phyloP scores from a whole-genome alignment of 92 coral and sea anemone species.

The Actinostola sp. region DNA sequence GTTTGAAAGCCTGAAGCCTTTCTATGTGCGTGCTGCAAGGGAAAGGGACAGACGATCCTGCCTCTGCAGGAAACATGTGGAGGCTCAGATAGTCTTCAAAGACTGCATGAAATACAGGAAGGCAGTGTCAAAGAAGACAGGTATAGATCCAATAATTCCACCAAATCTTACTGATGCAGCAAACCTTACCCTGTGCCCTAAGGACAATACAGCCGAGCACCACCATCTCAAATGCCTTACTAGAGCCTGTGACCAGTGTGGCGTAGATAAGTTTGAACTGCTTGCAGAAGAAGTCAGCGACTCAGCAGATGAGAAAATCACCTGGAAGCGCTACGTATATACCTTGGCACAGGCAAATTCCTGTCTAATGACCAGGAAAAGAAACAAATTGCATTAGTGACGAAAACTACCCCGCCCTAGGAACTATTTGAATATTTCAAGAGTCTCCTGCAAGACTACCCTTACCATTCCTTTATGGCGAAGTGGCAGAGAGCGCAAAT shows the following conservation, averaged over 20 bases:
- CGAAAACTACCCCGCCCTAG: conserved; percentile 33
- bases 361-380: conserved; percentile 56
- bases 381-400: conserved; percentile 43
- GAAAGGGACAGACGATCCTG: conserved; percentile 59
- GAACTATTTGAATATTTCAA: conserved; percentile 39
- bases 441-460: conserved; percentile 42
- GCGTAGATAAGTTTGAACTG: conserved; percentile 41
- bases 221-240: conserved; percentile 57
- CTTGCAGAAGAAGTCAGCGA: conserved; percentile 50
- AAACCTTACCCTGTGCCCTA: conserved; percentile 43
- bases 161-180: conserved; percentile 41
- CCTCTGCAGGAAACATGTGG: conserved; percentile 60
- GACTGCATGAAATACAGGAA: conserved; percentile 54
- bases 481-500: conserved; percentile 56
- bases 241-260: conserved; percentile 57
- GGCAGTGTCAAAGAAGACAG: conserved; percentile 18
- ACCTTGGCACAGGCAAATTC: conserved; percentile 57
- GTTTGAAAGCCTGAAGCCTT: conserved; percentile 59
- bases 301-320: conserved; percentile 12
- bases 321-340: conserved; percentile 46
- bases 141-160: conserved; percentile 24
- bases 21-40: conserved; percentile 49
- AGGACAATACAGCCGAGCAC: conserved; percentile 24
- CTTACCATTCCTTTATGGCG: conserved; percentile 59
- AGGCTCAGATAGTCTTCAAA: conserved; percentile 42